These are phyloP conservation scores for Lasioglossum vierecki DNA, from an alignment of 2,888 invertebrate species.

Conservation along the genomic window DNA sequence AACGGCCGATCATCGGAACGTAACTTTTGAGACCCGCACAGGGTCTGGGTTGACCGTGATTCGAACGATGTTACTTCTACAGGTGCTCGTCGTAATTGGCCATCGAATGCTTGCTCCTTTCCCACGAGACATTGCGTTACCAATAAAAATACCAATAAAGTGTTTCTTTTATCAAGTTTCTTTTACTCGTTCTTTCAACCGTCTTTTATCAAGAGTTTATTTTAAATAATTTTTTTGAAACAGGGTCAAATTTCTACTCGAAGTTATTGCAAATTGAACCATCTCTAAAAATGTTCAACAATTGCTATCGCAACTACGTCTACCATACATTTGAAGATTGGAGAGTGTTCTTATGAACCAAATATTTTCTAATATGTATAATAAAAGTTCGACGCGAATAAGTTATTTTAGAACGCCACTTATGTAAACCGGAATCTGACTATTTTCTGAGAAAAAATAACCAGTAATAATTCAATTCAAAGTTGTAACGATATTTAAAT, in stretches of 20 bases:
- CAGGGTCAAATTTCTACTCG: neutral
- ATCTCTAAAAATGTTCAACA: neutral
- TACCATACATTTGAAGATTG: neutral
- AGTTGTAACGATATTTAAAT: neutral
- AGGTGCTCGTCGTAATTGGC: neutral
- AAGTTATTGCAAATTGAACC: neutral
- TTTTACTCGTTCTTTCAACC: too few relatives aligned
- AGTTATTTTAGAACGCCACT: neutral
- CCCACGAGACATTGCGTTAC: neutral
- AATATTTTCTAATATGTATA: neutral
- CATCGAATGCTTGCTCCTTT: neutral
- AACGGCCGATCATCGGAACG: conserved; percentile 67
- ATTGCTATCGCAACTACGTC: neutral
- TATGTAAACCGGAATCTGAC: neutral
- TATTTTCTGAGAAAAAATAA: neutral
- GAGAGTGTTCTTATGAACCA: neutral
- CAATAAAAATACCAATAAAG: too few relatives aligned
- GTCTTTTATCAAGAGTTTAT: too few relatives aligned
- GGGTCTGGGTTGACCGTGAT: neutral
- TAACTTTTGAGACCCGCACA: conserved; percentile 38
- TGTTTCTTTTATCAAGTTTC: too few relatives aligned
- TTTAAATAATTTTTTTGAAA: neutral
- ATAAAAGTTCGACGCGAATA: neutral
- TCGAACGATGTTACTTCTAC: neutral
- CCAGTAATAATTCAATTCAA: neutral